Evolutionary conservation across 2,113 vertebrate species (phyloP).

Genomic region (Pseudorectes ferrugineus): DNA sequence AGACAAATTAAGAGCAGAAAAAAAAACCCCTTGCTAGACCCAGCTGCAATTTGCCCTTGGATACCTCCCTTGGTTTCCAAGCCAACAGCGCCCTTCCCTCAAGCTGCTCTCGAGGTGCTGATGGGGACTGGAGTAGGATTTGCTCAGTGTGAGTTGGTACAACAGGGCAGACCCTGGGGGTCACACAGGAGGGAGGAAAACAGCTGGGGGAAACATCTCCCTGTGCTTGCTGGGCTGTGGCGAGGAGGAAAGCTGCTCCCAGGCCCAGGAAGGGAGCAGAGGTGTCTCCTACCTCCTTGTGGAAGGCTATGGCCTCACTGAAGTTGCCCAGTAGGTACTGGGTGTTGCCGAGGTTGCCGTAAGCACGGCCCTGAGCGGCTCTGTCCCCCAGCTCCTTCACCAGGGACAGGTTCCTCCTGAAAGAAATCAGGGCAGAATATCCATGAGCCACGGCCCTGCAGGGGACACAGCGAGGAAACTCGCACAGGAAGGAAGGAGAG

Average conservation of each 20-base stretch:
- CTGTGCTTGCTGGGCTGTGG: background rate
- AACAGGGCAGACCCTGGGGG: background rate
- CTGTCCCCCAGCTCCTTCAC: slow-evolving; percentile 94
- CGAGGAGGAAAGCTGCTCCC: background rate
- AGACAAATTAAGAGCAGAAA: slow-evolving; percentile 29
- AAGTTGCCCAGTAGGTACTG: slow-evolving; percentile 96
- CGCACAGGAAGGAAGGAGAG: background rate
- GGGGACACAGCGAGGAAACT: fast-evolving
- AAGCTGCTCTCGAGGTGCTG: background rate
- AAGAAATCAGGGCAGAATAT: background rate
- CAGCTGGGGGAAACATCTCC: background rate
- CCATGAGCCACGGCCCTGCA: background rate
- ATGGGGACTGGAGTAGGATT: background rate
- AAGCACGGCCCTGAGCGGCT: slow-evolving; percentile 92
- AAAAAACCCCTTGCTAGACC: background rate
- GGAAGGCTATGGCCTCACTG: slow-evolving; percentile 88
- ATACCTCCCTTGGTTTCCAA: slow-evolving; percentile 1
- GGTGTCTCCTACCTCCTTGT: slow-evolving; percentile 84
- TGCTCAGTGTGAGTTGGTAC: background rate
- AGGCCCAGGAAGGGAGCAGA: background rate
- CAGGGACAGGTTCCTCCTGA: slow-evolving; percentile 91
- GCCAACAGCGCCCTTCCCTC: background rate
- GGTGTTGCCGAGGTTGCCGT: slow-evolving; percentile 94
- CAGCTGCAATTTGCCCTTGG: background rate
- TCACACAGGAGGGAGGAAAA: background rate